These are phyloP conservation scores for Aleiodes sp. DNA, from an alignment of 1,140 invertebrate species.

Conservation along the genomic window DNA sequence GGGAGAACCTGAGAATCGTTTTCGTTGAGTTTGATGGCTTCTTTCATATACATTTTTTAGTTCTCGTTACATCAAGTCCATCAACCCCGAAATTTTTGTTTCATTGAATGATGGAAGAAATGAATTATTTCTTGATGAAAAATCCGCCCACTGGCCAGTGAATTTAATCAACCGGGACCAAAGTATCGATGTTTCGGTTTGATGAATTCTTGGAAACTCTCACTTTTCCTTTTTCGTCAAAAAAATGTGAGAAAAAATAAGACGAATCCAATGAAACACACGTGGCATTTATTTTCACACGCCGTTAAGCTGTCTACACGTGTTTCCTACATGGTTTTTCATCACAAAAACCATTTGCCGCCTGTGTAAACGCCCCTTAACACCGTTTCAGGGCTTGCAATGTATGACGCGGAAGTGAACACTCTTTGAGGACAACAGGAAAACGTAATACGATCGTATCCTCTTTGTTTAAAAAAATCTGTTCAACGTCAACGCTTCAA, in stretches of 20 bases:
- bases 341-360: background rate
- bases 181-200: background rate
- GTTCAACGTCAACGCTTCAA: background rate
- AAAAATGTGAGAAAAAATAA: background rate
- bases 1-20: constrained; percentile 20
- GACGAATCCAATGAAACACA: constrained; percentile 16
- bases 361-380: background rate
- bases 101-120: background rate
- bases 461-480: background rate
- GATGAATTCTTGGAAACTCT: constrained; percentile 16
- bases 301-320: constrained; percentile 55
- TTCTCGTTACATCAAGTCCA: background rate
- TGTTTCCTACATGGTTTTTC: constrained; percentile 22
- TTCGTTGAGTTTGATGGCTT: constrained; percentile 19
- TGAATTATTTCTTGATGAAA: background rate
- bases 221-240: constrained; percentile 1
- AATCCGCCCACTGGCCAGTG: background rate
- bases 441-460: constrained; percentile 39
- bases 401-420: background rate
- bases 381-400: background rate
- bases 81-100: background rate
- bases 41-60: background rate
- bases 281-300: constrained; percentile 56
- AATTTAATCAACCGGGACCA: background rate
- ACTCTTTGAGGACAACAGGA: background rate